Percentiles rank a stretch among this genome's conserved stretches.
Evolutionary conservation across 2,888 invertebrate genomes (phyloP).

Genomic region (Listrodromus nycthemerus): DNA sequence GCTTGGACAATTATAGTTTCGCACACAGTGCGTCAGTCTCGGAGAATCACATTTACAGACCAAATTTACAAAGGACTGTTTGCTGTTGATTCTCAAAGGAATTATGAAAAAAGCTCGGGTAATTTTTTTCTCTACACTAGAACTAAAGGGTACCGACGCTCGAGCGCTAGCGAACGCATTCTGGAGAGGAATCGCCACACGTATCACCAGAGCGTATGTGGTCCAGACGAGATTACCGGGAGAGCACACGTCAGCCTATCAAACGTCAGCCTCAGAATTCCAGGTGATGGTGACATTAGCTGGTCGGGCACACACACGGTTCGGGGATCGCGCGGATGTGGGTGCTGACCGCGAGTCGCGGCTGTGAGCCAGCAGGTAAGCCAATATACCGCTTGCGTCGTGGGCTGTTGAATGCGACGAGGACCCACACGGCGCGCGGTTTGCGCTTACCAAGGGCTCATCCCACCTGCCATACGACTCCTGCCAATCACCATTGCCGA

Average conservation of each 20-base stretch:
- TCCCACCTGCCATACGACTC: slow-evolving; percentile 43
- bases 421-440: slow-evolving; percentile 51
- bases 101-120: background rate
- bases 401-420: slow-evolving; percentile 35
- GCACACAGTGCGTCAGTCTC: background rate
- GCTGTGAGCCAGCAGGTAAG: slow-evolving; percentile 61
- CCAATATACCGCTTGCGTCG: slow-evolving; percentile 61
- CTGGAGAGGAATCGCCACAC: background rate
- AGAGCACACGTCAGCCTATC: slow-evolving; percentile 48
- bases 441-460: slow-evolving; percentile 49
- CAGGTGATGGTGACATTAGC: slow-evolving; percentile 68
- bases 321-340: slow-evolving; percentile 25
- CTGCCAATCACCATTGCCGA: slow-evolving; percentile 34
- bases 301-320: slow-evolving; percentile 27
- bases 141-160: background rate
- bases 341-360: slow-evolving; percentile 47
- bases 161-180: background rate
- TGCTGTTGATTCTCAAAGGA: background rate
- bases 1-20: slow-evolving; percentile 26
- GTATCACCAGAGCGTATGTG: slow-evolving; percentile 8
- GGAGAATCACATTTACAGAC: background rate
- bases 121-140: background rate
- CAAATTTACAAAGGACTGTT: background rate
- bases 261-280: slow-evolving; percentile 68
- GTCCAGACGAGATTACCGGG: slow-evolving; percentile 44